Percentiles rank a stretch among this genome's conserved stretches.
Conservation (phyloP, 2,888 invertebrate species). For the Synergus gifuensis region DNA sequence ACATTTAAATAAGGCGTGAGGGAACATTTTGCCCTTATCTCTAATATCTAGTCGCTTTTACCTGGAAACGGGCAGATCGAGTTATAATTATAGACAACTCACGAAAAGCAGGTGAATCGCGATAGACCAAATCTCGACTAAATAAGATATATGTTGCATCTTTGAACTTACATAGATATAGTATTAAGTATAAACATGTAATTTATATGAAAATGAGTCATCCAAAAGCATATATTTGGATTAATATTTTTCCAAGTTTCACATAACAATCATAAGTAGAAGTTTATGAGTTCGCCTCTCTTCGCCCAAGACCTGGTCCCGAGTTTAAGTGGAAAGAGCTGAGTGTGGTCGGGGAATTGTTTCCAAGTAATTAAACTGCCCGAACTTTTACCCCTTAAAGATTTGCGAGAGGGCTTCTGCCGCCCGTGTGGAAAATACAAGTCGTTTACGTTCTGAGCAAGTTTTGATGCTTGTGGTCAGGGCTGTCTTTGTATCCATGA, state of each 20-base stretch:
- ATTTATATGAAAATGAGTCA: too few relatives aligned
- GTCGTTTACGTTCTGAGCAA: slow-evolving; percentile 61
- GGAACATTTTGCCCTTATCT: slow-evolving; percentile 28
- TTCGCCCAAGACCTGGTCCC: not conserved
- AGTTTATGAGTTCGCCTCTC: slow-evolving; percentile 1
- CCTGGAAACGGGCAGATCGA: slow-evolving; percentile 10
- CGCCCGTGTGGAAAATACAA: slow-evolving; percentile 47
- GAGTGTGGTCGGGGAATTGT: slow-evolving; percentile 68
- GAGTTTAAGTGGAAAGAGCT: slow-evolving; percentile 22
- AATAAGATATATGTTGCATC: slow-evolving; percentile 3
- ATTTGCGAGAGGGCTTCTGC: slow-evolving; percentile 53
- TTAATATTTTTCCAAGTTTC: not conserved
- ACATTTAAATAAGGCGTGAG: slow-evolving; percentile 37
- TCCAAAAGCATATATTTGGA: too few relatives aligned
- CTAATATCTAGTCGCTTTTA: slow-evolving; percentile 6
- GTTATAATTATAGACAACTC: not conserved
- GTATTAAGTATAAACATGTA: too few relatives aligned
- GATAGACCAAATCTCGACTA: slow-evolving; percentile 23
- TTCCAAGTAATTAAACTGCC: slow-evolving; percentile 76
- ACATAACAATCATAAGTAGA: not conserved
- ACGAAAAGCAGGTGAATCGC: not conserved
- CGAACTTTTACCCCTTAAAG: slow-evolving; percentile 75
- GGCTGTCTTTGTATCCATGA: slow-evolving; percentile 46
- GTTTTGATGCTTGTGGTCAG: slow-evolving; percentile 62
- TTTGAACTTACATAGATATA: too few relatives aligned